Conservation (phyloP, 2,797 vertebrate genomes). For the Pseudochromis fuscus region DNA sequence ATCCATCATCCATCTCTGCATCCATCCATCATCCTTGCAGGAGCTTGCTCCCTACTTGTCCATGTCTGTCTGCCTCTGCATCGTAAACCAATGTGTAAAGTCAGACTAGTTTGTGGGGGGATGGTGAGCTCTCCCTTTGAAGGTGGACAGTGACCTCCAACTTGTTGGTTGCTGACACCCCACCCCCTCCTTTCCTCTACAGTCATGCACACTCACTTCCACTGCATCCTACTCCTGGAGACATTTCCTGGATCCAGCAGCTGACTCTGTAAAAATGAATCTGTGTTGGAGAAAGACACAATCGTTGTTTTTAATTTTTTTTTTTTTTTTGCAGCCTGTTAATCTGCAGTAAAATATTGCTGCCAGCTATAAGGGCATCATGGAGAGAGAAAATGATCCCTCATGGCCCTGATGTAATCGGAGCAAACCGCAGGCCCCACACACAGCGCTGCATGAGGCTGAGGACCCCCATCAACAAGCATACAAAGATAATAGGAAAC, state of each 20-base stretch:
- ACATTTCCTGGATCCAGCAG: constrained; percentile 30
- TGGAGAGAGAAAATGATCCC: constrained; percentile 65
- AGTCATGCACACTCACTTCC: constrained; percentile 9
- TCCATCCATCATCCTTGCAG: constrained; percentile 25
- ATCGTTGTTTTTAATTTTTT: neutral
- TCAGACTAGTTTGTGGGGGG: constrained; percentile 25
- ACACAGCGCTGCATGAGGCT: constrained; percentile 72
- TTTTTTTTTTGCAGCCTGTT: constrained; percentile 33
- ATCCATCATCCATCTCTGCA: constrained; percentile 11
- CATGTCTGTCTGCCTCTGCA: constrained; percentile 69
- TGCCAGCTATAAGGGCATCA: constrained; percentile 22
- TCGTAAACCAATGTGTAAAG: constrained; percentile 75
- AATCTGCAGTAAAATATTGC: constrained; percentile 35
- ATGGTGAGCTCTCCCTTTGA: constrained; percentile 71
- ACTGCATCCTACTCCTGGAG: constrained; percentile 19
- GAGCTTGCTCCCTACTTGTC: constrained; percentile 24
- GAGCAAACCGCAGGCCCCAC: constrained; percentile 69
- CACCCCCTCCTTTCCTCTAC: constrained; percentile 15
- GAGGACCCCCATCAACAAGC: constrained; percentile 63
- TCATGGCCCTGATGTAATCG: constrained; percentile 75
- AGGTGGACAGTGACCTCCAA: constrained; percentile 81
- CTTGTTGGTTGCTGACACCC: constrained; percentile 67
- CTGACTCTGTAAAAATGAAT: neutral
- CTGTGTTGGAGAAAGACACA: neutral
- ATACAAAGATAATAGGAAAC: constrained; percentile 76